Percentiles rank a stretch among this genome's conserved stretches.
Evolutionary conservation across 2,888 invertebrate species (phyloP).

Genomic region (Phyllotreta cruciferae): DNA sequence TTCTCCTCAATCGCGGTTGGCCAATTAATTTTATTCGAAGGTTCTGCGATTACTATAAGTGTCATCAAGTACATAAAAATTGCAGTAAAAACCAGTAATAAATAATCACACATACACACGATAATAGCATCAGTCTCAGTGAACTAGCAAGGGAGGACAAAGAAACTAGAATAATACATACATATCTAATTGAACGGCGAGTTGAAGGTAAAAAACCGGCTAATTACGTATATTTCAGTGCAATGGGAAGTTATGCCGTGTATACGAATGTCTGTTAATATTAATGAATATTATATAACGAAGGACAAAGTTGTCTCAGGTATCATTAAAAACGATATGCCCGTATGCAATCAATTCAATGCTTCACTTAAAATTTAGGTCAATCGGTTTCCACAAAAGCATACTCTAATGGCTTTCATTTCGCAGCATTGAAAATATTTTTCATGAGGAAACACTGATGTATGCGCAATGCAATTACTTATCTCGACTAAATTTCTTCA

Average conservation of each 20-base stretch:
- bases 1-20: neutral
- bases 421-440: conserved; percentile 13
- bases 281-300: conserved; percentile 27
- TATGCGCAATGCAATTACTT: too few species aligned
- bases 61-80: conserved; percentile 17
- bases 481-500: too few species aligned
- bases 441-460: conserved; percentile 8
- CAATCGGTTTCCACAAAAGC: conserved; percentile 22
- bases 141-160: conserved; percentile 11
- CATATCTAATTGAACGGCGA: conserved; percentile 12
- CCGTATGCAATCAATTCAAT: conserved; percentile 27
- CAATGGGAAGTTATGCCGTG: conserved; percentile 14
- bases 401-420: conserved; percentile 25
- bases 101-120: neutral
- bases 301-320: conserved; percentile 27
- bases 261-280: conserved; percentile 13
- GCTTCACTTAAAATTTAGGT: conserved; percentile 26
- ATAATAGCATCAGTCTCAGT: conserved; percentile 12
- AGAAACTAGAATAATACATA: conserved; percentile 7
- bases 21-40: conserved; percentile 19
- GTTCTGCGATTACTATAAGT: conserved; percentile 12
- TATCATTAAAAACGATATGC: conserved; percentile 23
- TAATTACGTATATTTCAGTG: conserved; percentile 24
- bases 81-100: conserved; percentile 5
- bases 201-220: conserved; percentile 15